Conservation (phyloP, 2,113 vertebrate species). For the Crocuta crocuta region DNA sequence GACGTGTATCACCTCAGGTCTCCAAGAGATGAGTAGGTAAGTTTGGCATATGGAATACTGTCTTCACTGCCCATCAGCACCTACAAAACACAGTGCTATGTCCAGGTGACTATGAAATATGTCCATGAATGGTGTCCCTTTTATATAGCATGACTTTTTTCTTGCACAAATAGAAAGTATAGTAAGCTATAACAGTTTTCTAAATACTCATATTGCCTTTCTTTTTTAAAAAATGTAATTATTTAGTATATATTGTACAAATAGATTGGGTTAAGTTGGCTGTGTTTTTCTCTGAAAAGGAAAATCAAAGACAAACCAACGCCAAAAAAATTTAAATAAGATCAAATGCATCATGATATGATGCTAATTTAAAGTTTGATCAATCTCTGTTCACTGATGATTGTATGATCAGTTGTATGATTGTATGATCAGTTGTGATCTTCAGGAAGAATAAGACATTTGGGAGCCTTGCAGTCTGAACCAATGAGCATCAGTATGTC, state of each 20-base stretch:
- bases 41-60: not conserved
- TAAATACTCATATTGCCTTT: not conserved
- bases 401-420: not conserved
- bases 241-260: not conserved
- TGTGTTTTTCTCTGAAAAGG: not conserved
- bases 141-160: conserved; percentile 45
- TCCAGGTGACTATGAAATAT: not conserved
- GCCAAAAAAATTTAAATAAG: not conserved
- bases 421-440: not conserved
- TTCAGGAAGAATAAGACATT: not conserved
- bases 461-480: conserved; percentile 6
- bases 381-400: conserved; percentile 4
- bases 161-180: not conserved
- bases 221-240: not conserved
- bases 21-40: conserved; percentile 64
- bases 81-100: not conserved
- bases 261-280: not conserved
- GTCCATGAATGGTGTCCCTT: not conserved
- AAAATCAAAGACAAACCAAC: not conserved
- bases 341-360: not conserved
- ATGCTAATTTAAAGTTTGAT: conserved; percentile 58
- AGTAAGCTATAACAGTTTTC: not conserved
- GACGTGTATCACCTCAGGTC: not conserved
- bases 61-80: conserved; percentile 4
- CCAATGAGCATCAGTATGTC: conserved; percentile 37